Conservation (phyloP, 2,888 invertebrate genomes). For the Blastobasis lacticolella region DNA sequence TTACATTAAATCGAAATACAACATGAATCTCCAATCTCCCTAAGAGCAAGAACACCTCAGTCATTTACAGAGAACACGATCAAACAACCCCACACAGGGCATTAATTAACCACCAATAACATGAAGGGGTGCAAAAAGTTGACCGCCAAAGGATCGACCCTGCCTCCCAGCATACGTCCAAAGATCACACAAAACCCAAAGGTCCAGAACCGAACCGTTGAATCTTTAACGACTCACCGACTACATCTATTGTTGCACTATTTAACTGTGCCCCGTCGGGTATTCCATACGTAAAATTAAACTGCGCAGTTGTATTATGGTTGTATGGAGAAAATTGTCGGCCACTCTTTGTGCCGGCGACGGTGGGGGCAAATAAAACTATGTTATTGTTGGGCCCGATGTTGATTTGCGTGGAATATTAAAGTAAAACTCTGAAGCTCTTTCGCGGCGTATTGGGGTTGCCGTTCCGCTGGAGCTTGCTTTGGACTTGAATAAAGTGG, state of each 20-base stretch:
- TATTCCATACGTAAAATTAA: slow-evolving; percentile 40
- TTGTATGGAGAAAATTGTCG: slow-evolving; percentile 53
- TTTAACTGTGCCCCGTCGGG: slow-evolving; percentile 39
- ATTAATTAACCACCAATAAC: neutral
- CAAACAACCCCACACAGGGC: neutral
- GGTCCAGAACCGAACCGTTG: slow-evolving; percentile 52
- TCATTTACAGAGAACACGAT: too few species aligned
- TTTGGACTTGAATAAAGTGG: too few species aligned
- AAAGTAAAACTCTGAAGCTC: slow-evolving; percentile 1
- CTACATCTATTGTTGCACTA: slow-evolving; percentile 67
- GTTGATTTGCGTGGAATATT: slow-evolving; percentile 45
- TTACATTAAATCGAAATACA: too few species aligned
- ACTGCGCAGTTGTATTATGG: slow-evolving; percentile 29
- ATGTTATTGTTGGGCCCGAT: slow-evolving; percentile 39
- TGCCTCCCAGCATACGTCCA: neutral
- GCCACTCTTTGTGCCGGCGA: slow-evolving; percentile 42
- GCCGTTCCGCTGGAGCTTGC: too few species aligned
- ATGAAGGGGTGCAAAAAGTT: neutral
- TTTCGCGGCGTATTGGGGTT: too few species aligned
- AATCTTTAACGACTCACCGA: slow-evolving; percentile 57
- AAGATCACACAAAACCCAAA: slow-evolving; percentile 48
- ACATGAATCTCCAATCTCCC: too few species aligned
- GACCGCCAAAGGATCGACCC: too few species aligned
- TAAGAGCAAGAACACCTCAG: too few species aligned
- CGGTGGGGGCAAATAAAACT: slow-evolving; percentile 53